A percentile compares a stretch with the other conserved stretches of the same genome.
phyloP scores from a whole-genome alignment of 2,113 vertebrate genomes.

The Corythoichthys haematopterus region DNA sequence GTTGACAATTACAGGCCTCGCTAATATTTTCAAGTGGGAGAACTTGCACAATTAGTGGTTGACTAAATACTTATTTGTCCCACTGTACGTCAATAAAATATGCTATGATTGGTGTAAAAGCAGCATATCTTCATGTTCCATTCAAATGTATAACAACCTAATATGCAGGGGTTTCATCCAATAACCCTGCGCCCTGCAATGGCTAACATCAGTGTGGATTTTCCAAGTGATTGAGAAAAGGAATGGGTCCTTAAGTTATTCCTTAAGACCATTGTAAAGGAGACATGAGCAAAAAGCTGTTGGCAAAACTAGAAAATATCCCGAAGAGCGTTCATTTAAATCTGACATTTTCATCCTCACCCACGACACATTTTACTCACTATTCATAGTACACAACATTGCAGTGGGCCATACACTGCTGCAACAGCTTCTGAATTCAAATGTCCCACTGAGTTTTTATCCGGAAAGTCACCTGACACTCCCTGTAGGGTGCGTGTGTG shows the following conservation, averaged over 20 bases:
- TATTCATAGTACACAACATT: slow-evolving; percentile 10
- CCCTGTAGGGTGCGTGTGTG: neutral
- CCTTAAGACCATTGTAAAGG: neutral
- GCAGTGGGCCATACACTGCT: neutral
- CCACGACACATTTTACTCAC: neutral
- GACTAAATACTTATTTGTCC: too few relatives aligned
- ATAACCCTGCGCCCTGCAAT: neutral
- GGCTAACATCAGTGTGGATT: neutral
- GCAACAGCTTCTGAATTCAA: slow-evolving; percentile 4
- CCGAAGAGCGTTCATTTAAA: neutral
- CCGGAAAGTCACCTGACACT: slow-evolving; percentile 1
- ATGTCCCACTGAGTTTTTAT: neutral
- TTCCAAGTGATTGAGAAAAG: neutral
- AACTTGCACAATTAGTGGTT: too few relatives aligned
- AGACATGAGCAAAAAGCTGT: neutral
- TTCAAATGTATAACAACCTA: too few relatives aligned
- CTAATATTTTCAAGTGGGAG: too few relatives aligned
- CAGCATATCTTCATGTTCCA: neutral
- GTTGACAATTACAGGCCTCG: too few relatives aligned
- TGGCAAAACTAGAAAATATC: neutral
- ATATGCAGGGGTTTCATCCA: too few relatives aligned
- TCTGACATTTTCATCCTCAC: neutral
- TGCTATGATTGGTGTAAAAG: too few relatives aligned
- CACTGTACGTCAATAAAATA: too few relatives aligned
- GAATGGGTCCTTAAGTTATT: neutral